phyloP scores from a whole-genome alignment of 2,113 vertebrate genomes.

The Chamaetylas fuelleborni region DNA sequence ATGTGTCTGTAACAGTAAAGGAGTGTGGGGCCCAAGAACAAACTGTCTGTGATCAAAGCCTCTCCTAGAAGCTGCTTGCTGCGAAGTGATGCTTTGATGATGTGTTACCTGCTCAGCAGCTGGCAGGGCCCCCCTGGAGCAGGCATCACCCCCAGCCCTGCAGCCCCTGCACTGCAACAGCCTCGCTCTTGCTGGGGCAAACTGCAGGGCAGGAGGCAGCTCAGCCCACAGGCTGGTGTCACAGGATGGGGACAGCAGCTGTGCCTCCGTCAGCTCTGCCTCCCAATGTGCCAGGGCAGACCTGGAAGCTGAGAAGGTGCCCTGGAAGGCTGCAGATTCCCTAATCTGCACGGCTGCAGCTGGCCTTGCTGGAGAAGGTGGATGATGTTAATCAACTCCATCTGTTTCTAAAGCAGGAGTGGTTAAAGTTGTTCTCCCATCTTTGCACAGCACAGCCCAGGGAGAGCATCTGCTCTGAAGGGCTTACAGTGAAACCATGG shows the following conservation, averaged over 20 bases:
- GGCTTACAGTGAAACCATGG: not conserved
- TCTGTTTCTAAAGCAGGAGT: fast-evolving
- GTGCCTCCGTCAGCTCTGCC: not conserved
- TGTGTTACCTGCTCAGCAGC: not conserved
- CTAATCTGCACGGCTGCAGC: not conserved
- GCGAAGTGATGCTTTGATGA: not conserved
- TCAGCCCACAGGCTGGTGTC: not conserved
- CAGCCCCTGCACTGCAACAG: not conserved
- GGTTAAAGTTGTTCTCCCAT: not conserved
- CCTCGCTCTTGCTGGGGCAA: fast-evolving
- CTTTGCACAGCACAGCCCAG: not conserved
- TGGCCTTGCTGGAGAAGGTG: not conserved
- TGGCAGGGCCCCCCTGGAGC: not conserved
- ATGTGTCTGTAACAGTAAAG: not conserved
- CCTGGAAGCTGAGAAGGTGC: not conserved
- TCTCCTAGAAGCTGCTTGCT: not conserved
- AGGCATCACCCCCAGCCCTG: not conserved
- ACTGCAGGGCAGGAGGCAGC: not conserved
- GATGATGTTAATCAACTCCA: not conserved
- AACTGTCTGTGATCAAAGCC: slow-evolving; percentile 8
- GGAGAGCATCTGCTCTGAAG: not conserved
- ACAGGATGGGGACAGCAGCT: fast-evolving
- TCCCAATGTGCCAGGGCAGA: fast-evolving
- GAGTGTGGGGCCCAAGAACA: not conserved
- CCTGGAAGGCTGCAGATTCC: not conserved